Conservation (phyloP, 2,888 invertebrate genomes). For the Athalia cordata region DNA sequence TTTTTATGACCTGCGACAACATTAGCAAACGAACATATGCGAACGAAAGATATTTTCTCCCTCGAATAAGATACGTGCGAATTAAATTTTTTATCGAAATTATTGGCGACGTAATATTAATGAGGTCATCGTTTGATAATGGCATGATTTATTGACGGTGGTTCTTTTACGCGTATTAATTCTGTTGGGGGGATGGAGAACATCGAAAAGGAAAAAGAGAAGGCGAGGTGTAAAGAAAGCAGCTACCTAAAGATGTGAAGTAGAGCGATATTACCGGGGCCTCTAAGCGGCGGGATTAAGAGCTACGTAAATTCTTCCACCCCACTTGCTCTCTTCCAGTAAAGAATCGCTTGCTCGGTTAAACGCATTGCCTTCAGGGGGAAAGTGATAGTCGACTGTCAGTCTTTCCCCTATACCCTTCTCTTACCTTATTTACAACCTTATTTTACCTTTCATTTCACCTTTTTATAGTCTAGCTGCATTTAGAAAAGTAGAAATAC, state of each 20-base stretch:
- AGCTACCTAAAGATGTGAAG: constrained; percentile 60
- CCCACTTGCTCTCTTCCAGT: constrained; percentile 55
- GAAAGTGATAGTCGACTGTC: constrained; percentile 51
- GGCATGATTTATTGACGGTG: background rate
- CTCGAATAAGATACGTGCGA: no score
- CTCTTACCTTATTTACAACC: constrained; percentile 14
- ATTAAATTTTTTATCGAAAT: no score
- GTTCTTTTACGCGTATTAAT: constrained; percentile 24
- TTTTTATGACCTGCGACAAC: background rate
- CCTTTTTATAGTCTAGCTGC: background rate
- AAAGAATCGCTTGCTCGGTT: constrained; percentile 66
- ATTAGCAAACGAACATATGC: background rate
- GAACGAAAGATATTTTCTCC: no score
- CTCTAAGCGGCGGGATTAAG: constrained; percentile 71
- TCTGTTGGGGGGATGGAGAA: constrained; percentile 36
- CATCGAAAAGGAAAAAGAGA: constrained; percentile 51
- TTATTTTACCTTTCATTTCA: constrained; percentile 24
- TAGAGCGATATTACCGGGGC: constrained; percentile 63
- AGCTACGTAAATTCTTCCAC: constrained; percentile 71
- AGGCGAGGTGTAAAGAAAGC: constrained; percentile 49
- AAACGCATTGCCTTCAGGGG: constrained; percentile 51
- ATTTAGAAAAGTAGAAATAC: no score
- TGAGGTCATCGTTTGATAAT: no score
- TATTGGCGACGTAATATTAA: no score
- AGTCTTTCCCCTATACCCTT: constrained; percentile 12